Conservation (phyloP, 2,888 invertebrate genomes). For the Mesochorus sp. region DNA sequence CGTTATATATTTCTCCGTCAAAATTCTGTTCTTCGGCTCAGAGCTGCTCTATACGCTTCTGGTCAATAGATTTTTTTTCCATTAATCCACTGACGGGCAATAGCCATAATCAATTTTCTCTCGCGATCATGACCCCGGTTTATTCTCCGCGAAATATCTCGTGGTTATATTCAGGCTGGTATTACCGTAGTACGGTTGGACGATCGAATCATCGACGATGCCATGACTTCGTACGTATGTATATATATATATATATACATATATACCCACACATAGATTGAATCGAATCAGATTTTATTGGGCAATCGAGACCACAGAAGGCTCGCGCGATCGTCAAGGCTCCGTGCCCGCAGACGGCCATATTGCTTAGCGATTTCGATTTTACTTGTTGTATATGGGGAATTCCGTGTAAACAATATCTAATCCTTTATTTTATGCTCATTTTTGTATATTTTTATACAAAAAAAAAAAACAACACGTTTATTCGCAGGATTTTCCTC, state of each 20-base stretch:
- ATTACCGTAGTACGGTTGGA: background rate
- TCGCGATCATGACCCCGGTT: too few species aligned
- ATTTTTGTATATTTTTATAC: too few species aligned
- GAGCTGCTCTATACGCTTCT: background rate
- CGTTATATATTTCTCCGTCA: background rate
- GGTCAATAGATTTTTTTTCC: background rate
- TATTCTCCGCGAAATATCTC: background rate
- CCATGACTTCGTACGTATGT: background rate
- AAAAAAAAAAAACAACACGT: too few species aligned
- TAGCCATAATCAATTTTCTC: conserved; percentile 34
- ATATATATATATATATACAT: conserved; percentile 7
- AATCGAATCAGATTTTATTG: conserved; percentile 49
- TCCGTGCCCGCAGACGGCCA: background rate
- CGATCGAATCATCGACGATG: background rate
- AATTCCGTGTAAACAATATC: background rate
- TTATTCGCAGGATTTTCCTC: too few species aligned
- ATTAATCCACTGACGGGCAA: too few species aligned
- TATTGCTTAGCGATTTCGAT: background rate
- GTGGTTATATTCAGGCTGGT: background rate
- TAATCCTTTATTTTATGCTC: background rate
- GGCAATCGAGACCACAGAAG: conserved; percentile 31
- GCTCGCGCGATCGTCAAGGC: conserved; percentile 9
- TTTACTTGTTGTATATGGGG: background rate
- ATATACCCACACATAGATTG: background rate
- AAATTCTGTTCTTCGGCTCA: background rate